Percentiles rank a stretch among this genome's conserved stretches.
Evolutionary conservation across 2,797 vertebrate genomes (phyloP).

Genomic region (Pachyuromys duprasi): DNA sequence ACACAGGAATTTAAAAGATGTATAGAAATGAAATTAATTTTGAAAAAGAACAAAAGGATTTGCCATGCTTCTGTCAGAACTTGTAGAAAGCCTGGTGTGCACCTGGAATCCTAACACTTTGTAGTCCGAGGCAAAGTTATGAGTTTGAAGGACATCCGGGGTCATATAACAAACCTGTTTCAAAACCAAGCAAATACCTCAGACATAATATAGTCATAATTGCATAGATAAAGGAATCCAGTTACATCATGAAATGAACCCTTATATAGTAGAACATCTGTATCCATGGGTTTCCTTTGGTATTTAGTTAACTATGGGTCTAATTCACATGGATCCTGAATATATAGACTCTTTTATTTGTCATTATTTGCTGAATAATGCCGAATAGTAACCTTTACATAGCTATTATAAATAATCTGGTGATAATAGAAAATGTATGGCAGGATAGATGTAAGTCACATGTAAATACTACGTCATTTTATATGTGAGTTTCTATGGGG

Average conservation of each 20-base stretch:
- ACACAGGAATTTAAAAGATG: constrained; percentile 30
- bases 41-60: constrained; percentile 16
- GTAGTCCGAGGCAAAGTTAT: neutral
- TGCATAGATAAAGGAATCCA: neutral
- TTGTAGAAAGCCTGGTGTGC: neutral
- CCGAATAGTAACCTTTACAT: neutral
- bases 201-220: neutral
- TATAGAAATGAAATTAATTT: constrained; percentile 41
- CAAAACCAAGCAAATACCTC: neutral
- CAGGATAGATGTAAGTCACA: neutral
- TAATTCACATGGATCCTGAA: neutral
- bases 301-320: neutral
- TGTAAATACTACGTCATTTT: neutral
- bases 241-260: constrained; percentile 27
- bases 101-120: neutral
- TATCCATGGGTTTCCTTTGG: neutral
- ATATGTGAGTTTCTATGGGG: neutral
- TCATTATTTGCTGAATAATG: neutral
- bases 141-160: neutral
- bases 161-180: neutral
- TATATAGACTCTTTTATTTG: neutral
- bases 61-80: constrained; percentile 10
- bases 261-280: neutral
- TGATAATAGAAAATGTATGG: neutral
- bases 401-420: neutral